Evolutionary conservation across 2,888 invertebrate genomes (phyloP).

Genomic region (Uloborus plumipes): DNA sequence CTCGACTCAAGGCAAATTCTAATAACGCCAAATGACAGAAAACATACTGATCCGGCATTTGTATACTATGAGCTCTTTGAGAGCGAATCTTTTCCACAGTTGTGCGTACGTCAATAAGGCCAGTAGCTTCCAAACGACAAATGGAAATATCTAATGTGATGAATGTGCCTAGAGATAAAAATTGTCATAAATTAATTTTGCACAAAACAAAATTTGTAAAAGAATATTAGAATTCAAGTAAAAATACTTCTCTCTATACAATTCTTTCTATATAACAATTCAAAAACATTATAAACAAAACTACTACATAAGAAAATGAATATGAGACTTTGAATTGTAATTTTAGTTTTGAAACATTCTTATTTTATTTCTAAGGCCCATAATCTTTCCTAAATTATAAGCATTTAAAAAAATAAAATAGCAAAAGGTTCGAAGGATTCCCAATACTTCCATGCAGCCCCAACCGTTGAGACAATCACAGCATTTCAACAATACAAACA

Average conservation of each 20-base stretch:
- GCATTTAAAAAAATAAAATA: no score
- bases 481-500: no score
- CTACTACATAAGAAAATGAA: background rate
- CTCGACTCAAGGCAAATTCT: slow-evolving; percentile 85
- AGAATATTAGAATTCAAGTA: background rate
- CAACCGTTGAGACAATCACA: no score
- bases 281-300: no score
- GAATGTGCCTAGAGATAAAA: slow-evolving; percentile 84
- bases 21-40: slow-evolving; percentile 96
- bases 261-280: background rate
- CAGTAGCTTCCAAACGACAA: slow-evolving; percentile 71
- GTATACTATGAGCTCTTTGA: slow-evolving; percentile 96
- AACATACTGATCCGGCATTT: slow-evolving; percentile 99
- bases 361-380: no score
- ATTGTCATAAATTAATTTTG: background rate
- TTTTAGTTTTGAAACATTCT: no score
- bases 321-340: background rate
- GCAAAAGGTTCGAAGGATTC: no score
- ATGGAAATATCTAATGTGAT: slow-evolving; percentile 85
- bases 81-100: slow-evolving; percentile 85
- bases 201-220: background rate
- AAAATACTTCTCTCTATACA: background rate
- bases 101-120: slow-evolving; percentile 72
- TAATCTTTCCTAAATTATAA: no score
- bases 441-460: no score